These are phyloP conservation scores for Ispidina picta DNA, from an alignment of 2,797 vertebrate species.

Conservation along the genomic window DNA sequence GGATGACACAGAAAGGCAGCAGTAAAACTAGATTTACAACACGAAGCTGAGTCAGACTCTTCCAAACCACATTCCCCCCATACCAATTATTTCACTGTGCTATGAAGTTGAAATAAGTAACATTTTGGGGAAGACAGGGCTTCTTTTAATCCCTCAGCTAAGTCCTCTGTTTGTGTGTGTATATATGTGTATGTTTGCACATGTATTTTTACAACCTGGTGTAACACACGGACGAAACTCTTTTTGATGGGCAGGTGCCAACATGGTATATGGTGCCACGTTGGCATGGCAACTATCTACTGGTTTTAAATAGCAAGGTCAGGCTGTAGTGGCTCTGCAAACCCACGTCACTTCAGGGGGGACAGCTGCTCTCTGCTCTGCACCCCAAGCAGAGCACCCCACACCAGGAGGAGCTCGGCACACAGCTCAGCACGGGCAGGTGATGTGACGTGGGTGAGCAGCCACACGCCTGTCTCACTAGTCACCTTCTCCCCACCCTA, in stretches of 20 bases:
- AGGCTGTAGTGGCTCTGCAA: background rate
- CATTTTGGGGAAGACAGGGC: background rate
- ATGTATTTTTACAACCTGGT: background rate
- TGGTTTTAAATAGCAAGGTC: background rate
- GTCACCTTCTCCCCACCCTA: slow-evolving; percentile 10
- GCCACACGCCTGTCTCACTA: background rate
- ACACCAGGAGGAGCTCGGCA: background rate
- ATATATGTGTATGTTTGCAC: fast-evolving
- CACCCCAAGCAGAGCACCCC: background rate
- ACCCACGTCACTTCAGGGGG: background rate
- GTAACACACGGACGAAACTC: background rate
- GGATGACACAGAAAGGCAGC: background rate
- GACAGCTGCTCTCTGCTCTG: background rate
- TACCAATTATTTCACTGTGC: background rate
- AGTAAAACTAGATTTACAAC: slow-evolving; percentile 33
- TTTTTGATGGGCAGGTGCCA: background rate
- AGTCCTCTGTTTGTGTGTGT: background rate
- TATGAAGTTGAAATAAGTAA: background rate
- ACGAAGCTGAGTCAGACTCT: slow-evolving; percentile 1
- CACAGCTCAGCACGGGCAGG: background rate
- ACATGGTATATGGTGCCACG: fast-evolving
- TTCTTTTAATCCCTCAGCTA: background rate
- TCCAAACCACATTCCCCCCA: background rate
- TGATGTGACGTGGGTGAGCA: background rate
- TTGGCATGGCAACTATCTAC: background rate